Evolutionary conservation across 92 coral and sea anemone genomes (phyloP), one percentile per base, ranked within the genome.

Genomic region (Anthopleura xanthogrammica): DNA sequence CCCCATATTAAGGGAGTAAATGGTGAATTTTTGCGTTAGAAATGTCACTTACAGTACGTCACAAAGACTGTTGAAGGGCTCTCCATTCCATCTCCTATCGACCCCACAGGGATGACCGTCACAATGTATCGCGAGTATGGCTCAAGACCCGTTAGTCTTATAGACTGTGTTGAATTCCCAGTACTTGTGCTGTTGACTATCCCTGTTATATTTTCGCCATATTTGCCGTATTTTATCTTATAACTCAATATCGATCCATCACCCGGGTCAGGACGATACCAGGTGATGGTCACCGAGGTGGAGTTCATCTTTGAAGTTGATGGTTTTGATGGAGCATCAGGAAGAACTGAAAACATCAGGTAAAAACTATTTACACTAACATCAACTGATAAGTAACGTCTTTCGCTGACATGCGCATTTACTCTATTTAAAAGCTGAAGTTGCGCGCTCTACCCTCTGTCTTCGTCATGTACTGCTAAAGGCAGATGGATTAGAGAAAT

Each of bases 201-300:
- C 16, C 60, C 4, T 16, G 60, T 77, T 14, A 36, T 12, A 22
- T 77, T 52, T 19, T 12, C 19, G 16, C 81, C 68, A 19, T 72
- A 40, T 23, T 41, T 40, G 14, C 29, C n/a, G 62, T 80, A 60
- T 22, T 42, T 41, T 16, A 80, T 43, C 14, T 20, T 80, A 22
- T 80, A 80, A 41, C 43, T 40, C 75, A 40, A 40, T 29, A 80
- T 56, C 16, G 83, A 65, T 3, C 83, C 83, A 46, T 80, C 83
- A 40, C 83, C 83, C 22, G 83, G 43, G 62, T 80, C 77, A 4
- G 83, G 83, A 4, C 20, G 42, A 41, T 42, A 5, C 83, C 83
- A 80, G 17, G 77, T 29, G 41, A 80, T 17, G 4, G 56, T 58
- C 16, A 80, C 75, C 12, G 83, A 80, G 20, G 83, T 80, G 7